A percentile compares a stretch with the other conserved stretches of the same genome.
Evolutionary conservation across 1,140 invertebrate species (phyloP).

Genomic region (Ptiloglossa arizonensis): DNA sequence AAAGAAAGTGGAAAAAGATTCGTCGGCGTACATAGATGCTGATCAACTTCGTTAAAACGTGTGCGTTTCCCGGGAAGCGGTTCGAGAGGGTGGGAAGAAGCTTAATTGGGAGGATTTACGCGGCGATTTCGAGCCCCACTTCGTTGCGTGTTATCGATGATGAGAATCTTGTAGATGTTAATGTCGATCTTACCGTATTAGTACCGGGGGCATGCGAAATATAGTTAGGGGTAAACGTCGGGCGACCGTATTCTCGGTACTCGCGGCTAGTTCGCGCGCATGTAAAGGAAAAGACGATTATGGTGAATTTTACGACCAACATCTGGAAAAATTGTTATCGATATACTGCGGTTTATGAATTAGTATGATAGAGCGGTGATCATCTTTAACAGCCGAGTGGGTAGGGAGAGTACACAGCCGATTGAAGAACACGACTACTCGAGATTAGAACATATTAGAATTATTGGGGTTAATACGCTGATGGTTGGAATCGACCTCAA

Average conservation of each 20-base stretch:
- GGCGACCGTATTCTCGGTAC: neutral
- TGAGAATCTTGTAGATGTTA: slow-evolving; percentile 12
- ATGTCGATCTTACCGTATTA: slow-evolving; percentile 12
- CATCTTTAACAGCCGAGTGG: too few relatives aligned
- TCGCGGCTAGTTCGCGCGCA: neutral
- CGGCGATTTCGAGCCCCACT: neutral
- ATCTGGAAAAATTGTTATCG: too few relatives aligned
- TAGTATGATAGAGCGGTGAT: too few relatives aligned
- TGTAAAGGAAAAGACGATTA: neutral
- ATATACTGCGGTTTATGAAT: too few relatives aligned
- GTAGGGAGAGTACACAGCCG: too few relatives aligned
- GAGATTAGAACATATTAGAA: too few relatives aligned
- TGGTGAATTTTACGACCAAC: neutral
- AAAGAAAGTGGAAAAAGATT: neutral
- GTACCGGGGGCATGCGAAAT: neutral
- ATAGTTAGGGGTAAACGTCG: neutral
- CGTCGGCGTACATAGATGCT: neutral
- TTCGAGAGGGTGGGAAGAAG: neutral
- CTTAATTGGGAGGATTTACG: slow-evolving; percentile 36
- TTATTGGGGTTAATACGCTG: too few relatives aligned
- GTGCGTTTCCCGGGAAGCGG: neutral
- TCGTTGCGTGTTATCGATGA: slow-evolving; percentile 16
- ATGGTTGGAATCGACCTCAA: too few relatives aligned
- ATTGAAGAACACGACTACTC: too few relatives aligned
- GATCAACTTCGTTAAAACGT: slow-evolving; percentile 5